Evolutionary conservation across 2,113 vertebrate genomes (phyloP).

Genomic region (Leptosomus discolor): DNA sequence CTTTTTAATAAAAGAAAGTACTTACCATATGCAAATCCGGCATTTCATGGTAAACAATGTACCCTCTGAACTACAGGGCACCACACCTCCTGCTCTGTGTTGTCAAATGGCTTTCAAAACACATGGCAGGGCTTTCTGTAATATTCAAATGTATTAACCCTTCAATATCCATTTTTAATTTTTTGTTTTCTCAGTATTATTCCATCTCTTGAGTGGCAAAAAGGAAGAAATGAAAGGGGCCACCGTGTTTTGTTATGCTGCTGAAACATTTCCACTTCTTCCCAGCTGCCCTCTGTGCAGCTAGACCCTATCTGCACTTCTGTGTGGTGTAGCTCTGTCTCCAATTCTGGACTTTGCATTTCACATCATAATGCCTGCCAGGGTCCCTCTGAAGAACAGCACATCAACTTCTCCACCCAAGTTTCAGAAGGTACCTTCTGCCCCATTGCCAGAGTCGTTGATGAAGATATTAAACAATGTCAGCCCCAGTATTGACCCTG

Average conservation of each 20-base stretch:
- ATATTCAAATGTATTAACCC: slow-evolving; percentile 32
- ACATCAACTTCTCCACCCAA: not conserved
- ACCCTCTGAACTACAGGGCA: slow-evolving; percentile 66
- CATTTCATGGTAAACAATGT: slow-evolving; percentile 71
- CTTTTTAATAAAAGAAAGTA: slow-evolving; percentile 70
- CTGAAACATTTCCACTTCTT: not conserved
- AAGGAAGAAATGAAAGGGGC: not conserved
- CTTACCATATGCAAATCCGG: slow-evolving; percentile 72
- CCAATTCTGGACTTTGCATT: not conserved
- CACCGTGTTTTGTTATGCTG: fast-evolving
- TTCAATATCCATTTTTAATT: not conserved
- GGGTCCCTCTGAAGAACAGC: not conserved
- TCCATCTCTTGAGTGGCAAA: not conserved
- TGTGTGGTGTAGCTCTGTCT: not conserved
- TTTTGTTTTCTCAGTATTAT: not conserved
- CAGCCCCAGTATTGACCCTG: not conserved
- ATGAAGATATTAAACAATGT: not conserved
- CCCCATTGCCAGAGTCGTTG: fast-evolving
- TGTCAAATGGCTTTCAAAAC: slow-evolving; percentile 57
- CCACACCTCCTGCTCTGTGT: slow-evolving; percentile 40
- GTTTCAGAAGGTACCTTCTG: not conserved
- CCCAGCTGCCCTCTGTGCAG: not conserved
- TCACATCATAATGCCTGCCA: not conserved
- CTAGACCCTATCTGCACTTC: not conserved
- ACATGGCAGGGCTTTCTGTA: not conserved